These are phyloP conservation scores for Cydia pomonella DNA, from an alignment of 1,140 invertebrate genomes.

Conservation along the genomic window DNA sequence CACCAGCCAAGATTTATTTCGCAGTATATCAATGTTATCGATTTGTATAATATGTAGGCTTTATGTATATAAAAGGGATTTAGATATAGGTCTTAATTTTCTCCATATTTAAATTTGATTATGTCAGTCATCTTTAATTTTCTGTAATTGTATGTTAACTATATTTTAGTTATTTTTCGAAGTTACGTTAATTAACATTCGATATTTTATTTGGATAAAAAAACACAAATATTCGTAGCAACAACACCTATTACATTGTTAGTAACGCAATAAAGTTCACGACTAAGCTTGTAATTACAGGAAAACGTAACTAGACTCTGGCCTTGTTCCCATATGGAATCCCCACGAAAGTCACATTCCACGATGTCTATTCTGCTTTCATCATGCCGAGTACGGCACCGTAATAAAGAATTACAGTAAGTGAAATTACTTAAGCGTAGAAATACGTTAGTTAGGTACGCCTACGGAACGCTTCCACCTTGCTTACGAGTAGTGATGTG, in stretches of 20 bases:
- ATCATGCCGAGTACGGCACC: slow-evolving; percentile 1
- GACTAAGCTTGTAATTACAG: neutral
- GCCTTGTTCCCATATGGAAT: neutral
- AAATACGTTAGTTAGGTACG: slow-evolving; percentile 19
- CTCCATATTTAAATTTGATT: neutral
- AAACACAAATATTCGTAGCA: neutral
- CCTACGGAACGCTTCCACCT: neutral
- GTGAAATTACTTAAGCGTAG: slow-evolving; percentile 21
- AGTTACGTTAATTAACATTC: too few relatives aligned
- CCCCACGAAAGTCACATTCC: neutral
- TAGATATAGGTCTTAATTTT: neutral
- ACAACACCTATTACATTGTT: neutral
- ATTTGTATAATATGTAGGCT: slow-evolving; percentile 33
- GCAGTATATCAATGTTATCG: slow-evolving; percentile 49
- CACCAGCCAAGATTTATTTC: slow-evolving; percentile 53
- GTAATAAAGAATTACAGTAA: slow-evolving; percentile 27
- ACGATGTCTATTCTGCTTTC: slow-evolving; percentile 11
- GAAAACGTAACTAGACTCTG: neutral
- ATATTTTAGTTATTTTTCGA: too few relatives aligned
- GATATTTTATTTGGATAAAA: too few relatives aligned
- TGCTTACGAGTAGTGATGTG: too few relatives aligned
- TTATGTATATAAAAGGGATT: neutral
- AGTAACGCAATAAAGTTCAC: neutral
- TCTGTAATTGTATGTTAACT: too few relatives aligned
- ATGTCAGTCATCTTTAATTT: neutral